Base-by-base conservation (phyloP, 2,888 invertebrate species). In the Pterostichus niger region DNA sequence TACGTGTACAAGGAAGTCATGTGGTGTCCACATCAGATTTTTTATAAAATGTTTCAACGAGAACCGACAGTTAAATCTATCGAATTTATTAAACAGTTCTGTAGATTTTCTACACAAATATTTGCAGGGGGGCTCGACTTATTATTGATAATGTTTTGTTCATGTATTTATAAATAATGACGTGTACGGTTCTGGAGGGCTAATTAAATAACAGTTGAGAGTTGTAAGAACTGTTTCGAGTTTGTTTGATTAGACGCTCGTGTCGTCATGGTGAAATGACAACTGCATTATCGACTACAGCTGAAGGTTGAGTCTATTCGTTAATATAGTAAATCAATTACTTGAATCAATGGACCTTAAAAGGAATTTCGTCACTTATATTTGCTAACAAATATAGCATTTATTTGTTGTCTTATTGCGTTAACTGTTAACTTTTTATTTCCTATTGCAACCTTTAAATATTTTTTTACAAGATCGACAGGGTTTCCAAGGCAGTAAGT, bases 311-410 rank as follows among this genome's bases (percentile, higher is more conserved):
- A 40, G 40, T 40, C 40, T 3, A 49, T 13, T 5, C n/a, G n/a
- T 9, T n/a, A 49, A 49, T n/a, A 49, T 13, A 49, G n/a, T 13
- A 49, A 24, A 49, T 49, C 49, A n/a, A 24, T 49, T 49, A 49
- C 13, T 49, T 13, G n/a, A 49, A 49, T 49, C 49, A 49, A 49
- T 49, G 49, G 13, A 49, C 49, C 49, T n/a, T 49, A 49, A 49
- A 49, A 49, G n/a, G 49, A 49, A 49, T 49, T 49, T 10, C 49
- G 10, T 9, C 49, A 49, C 13, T 49, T 5, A n/a, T 9, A 49
- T 49, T 49, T 49, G n/a, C 49, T 49, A 49, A 49, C 49, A 49
- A 49, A 49, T 49, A 49, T 49, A 49, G 2, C n/a, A 49, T 49
- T 49, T n/a, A 13, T 49, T 49, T 49, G 4, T 13, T 49, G n/a